These are phyloP conservation scores for Notothenia coriiceps DNA, from an alignment of 2,113 vertebrate species.

Conservation along the genomic window DNA sequence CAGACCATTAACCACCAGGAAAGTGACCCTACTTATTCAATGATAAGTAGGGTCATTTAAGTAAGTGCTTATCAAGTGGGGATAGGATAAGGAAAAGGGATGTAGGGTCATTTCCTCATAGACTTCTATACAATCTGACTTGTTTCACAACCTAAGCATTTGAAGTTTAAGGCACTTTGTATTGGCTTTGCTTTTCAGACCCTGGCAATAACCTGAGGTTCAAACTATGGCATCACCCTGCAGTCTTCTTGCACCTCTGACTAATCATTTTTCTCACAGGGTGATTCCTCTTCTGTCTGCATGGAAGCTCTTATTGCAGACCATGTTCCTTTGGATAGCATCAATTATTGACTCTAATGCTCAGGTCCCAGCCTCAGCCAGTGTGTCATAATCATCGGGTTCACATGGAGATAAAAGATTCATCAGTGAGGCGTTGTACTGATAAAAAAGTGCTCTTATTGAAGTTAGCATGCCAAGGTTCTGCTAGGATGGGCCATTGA, in stretches of 20 bases:
- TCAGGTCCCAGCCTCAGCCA: slow-evolving; percentile 43
- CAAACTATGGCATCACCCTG: slow-evolving; percentile 5
- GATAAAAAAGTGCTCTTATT: slow-evolving; percentile 51
- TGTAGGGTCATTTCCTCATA: too few relatives aligned
- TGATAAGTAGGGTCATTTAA: too few relatives aligned
- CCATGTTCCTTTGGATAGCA: slow-evolving; percentile 43
- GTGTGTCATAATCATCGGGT: slow-evolving; percentile 57
- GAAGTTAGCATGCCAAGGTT: slow-evolving; percentile 36
- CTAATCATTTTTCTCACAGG: slow-evolving; percentile 22
- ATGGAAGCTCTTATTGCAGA: slow-evolving; percentile 45
- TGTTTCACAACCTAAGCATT: too few relatives aligned
- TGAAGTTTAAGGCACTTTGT: too few relatives aligned
- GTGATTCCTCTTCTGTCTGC: slow-evolving; percentile 15
- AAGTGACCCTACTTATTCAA: too few relatives aligned
- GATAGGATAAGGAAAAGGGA: too few relatives aligned
- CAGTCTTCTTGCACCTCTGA: slow-evolving; percentile 23
- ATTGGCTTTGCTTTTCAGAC: too few relatives aligned
- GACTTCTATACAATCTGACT: background rate
- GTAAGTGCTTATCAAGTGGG: too few relatives aligned
- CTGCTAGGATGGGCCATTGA: slow-evolving; percentile 34
- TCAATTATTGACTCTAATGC: slow-evolving; percentile 72
- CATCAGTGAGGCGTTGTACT: slow-evolving; percentile 38
- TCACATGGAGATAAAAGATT: slow-evolving; percentile 64
- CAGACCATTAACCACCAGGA: too few relatives aligned
- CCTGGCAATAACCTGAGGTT: background rate